Evolutionary conservation across 2,113 vertebrate genomes (phyloP).

Genomic region (Polypterus senegalus): DNA sequence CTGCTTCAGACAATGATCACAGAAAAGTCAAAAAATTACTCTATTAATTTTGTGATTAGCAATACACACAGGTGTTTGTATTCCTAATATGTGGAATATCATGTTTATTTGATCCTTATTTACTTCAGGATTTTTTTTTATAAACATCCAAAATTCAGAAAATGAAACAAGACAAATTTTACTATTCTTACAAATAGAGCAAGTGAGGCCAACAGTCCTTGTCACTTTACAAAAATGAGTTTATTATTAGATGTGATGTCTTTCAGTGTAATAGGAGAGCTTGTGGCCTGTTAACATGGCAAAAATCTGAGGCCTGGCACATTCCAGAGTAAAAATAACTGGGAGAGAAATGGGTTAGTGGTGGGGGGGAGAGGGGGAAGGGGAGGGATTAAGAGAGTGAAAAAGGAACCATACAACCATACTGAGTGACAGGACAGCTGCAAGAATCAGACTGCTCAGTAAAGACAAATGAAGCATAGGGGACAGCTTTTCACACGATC

Average conservation of each 20-base stretch:
- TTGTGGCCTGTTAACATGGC: constrained; percentile 46
- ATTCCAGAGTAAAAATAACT: constrained; percentile 63
- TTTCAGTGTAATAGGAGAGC: constrained; percentile 55
- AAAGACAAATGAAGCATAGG: constrained; percentile 19
- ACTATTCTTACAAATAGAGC: constrained; percentile 33
- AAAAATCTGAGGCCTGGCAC: constrained; percentile 60
- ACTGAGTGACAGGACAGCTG: constrained; percentile 59
- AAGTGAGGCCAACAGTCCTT: constrained; percentile 13
- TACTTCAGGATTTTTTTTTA: too few relatives aligned
- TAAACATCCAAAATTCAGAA: background rate
- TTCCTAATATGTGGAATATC: too few relatives aligned
- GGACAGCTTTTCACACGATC: constrained; percentile 14
- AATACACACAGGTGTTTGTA: too few relatives aligned
- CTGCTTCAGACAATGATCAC: too few relatives aligned
- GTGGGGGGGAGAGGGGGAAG: constrained; percentile 21
- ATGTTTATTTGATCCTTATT: too few relatives aligned
- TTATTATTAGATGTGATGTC: constrained; percentile 60
- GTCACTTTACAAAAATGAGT: constrained; percentile 22
- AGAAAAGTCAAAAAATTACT: too few relatives aligned
- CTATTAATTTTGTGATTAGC: too few relatives aligned
- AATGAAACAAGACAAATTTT: background rate
- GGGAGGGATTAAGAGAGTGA: constrained; percentile 18
- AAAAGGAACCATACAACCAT: constrained; percentile 7
- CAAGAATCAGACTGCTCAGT: constrained; percentile 13
- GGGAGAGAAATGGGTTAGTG: constrained; percentile 3